phyloP scores from a whole-genome alignment of 64 coral and sea anemone genomes.

The Stichodactyla mertensii region DNA sequence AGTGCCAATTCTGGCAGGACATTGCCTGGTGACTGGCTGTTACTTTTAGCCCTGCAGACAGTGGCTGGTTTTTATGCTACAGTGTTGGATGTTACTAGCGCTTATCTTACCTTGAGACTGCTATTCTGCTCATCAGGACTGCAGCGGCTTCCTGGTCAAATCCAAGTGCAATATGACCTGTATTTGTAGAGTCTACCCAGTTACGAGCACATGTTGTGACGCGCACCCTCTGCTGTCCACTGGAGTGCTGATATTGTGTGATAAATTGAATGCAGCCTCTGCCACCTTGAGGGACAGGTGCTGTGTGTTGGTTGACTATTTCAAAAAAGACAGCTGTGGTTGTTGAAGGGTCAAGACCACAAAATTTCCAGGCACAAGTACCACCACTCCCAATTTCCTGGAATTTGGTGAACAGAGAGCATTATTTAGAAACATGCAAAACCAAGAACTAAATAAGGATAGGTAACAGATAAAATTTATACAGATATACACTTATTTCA shows the following conservation, averaged over 20 bases:
- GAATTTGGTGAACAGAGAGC: background rate
- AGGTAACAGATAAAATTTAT: too few species aligned
- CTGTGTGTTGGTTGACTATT: conserved; percentile 98
- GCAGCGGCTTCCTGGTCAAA: conserved; percentile 92
- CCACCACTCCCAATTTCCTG: conserved; percentile 98
- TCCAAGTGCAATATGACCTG: conserved; percentile 78
- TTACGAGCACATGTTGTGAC: conserved; percentile 98
- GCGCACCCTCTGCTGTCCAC: conserved; percentile 92
- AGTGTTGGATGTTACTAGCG: too few species aligned
- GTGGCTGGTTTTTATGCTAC: too few species aligned
- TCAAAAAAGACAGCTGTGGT: conserved; percentile 87
- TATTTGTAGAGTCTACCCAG: conserved; percentile 84
- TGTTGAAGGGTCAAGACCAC: conserved; percentile 81
- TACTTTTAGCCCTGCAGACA: too few species aligned
- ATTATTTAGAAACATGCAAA: background rate
- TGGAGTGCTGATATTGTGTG: conserved; percentile 97
- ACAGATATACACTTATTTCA: too few species aligned
- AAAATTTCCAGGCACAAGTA: conserved; percentile 97
- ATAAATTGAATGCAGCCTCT: conserved; percentile 94
- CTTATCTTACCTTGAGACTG: conserved; percentile 60
- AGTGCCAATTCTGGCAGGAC: too few species aligned
- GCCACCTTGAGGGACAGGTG: conserved; percentile 89
- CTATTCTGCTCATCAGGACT: conserved; percentile 98
- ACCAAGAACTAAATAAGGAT: background rate
- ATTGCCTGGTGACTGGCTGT: too few species aligned